Evolutionary conservation across 2,888 invertebrate species (phyloP).

Genomic region (Invenusta paracnida): DNA sequence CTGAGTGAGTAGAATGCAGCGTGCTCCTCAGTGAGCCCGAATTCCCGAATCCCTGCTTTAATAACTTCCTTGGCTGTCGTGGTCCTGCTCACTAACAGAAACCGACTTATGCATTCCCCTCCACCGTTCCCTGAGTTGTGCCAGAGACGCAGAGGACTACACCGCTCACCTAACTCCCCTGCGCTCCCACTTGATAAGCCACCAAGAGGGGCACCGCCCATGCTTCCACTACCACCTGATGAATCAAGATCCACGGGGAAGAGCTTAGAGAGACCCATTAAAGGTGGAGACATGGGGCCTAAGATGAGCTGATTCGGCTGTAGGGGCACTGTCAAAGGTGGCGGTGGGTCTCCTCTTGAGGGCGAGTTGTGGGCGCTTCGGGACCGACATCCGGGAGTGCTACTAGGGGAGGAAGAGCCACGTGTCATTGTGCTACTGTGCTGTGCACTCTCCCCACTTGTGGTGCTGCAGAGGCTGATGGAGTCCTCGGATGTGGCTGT

Average conservation of each 20-base stretch:
- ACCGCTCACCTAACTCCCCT: neutral
- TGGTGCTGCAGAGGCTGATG: neutral
- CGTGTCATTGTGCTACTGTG: neutral
- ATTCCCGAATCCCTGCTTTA: neutral
- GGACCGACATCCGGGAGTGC: neutral
- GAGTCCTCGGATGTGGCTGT: neutral
- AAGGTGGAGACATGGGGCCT: neutral
- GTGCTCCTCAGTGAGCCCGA: neutral
- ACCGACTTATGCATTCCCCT: neutral
- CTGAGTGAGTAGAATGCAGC: neutral
- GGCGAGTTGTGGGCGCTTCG: neutral
- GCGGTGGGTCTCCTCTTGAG: neutral
- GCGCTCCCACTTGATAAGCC: too few relatives aligned
- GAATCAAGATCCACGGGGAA: too few relatives aligned
- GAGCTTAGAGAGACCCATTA: neutral
- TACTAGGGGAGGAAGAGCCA: neutral
- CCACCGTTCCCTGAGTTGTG: neutral
- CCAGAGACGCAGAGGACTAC: neutral
- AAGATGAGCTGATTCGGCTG: neutral
- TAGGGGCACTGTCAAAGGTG: neutral
- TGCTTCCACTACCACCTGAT: too few relatives aligned
- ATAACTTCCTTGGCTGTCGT: slow-evolving; percentile 1
- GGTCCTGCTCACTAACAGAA: neutral
- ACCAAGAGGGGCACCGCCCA: too few relatives aligned
- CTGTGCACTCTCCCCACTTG: neutral